Percentiles rank a stretch among this genome's conserved stretches.
Evolutionary conservation across 2,797 vertebrate genomes (phyloP).

Genomic region (Cirrhinus molitorella): DNA sequence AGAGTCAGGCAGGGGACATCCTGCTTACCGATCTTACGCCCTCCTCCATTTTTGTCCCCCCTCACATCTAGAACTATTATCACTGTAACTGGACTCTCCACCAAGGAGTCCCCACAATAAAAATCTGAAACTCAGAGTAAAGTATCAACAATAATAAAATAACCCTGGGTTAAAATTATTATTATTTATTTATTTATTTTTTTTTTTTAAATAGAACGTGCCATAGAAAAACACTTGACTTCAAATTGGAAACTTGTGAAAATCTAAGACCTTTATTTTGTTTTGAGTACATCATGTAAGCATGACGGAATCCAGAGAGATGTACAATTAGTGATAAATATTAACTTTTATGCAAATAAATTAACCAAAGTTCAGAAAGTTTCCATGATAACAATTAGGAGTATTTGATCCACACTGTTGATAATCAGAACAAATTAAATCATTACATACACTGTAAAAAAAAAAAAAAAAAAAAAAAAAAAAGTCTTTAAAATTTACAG

Average conservation of each 20-base stretch:
- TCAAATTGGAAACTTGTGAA: neutral
- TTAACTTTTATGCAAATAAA: neutral
- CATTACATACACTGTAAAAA: no score
- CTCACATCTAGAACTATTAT: conserved; percentile 4
- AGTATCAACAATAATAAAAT: neutral
- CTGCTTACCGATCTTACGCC: conserved; percentile 50
- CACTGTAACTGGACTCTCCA: conserved; percentile 14
- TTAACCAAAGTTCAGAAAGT: neutral
- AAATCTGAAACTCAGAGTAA: neutral
- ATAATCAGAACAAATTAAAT: neutral
- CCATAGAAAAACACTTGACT: neutral
- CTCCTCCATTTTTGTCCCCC: conserved; percentile 3
- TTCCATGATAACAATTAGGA: neutral
- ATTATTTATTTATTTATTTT: no score
- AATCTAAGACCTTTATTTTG: neutral
- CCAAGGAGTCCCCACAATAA: neutral
- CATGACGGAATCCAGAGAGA: neutral
- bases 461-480: no score
- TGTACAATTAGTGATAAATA: neutral
- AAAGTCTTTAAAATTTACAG: no score
- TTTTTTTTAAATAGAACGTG: no score
- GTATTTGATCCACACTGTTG: neutral
- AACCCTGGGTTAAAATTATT: neutral
- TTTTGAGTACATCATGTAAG: neutral
- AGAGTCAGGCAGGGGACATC: conserved; percentile 80